Evolutionary conservation across 2,888 invertebrate genomes (phyloP), one percentile per base, ranked within the genome.

Genomic region (Cryptops parisi): DNA sequence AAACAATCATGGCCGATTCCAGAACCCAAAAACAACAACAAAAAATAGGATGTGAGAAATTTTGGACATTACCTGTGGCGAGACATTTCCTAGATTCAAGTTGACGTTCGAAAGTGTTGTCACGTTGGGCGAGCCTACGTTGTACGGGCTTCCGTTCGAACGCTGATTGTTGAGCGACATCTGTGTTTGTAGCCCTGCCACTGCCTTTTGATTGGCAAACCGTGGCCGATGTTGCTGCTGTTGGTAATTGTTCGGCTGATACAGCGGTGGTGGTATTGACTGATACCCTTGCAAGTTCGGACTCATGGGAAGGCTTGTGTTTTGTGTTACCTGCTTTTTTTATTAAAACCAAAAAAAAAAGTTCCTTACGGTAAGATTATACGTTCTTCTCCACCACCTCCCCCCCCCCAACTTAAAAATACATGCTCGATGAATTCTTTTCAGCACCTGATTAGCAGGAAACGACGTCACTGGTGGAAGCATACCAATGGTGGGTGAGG

Each of bases 131-230:
- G 33, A 33, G 15, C 15, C 15, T 33, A 33, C 33, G 15, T 33
- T 33, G 46, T 46, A 46, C 9, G 41, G 51, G 15, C 63, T 64
- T 57, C 64, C 63, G 25, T 62, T 61, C 3, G 58, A 52, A 17
- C 55, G 50, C 43, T 53, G 54, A 25, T 45, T 47, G 22, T 51
- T 47, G 19, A 55, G 53, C 12, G 50, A 39, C 48, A 58, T 58
- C 54, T 60, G 61, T 17, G 56, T 57, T 22, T 49, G 27, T 44
- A 53, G 17, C 24, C 53, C 48, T 54, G 39, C 15, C 44, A 49
- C 54, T 62, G 61, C 54, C 26, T 55, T 54, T 19, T 43, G 24
- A 24, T 23, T 26, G 19, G 47, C 17, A 38, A 57, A 57, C 19
- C 57, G 54, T 54, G 38, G 63, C 43, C 45, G 19, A 40, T 47